phyloP scores from a whole-genome alignment of 2,113 vertebrate genomes.

The Chrysemys picta region DNA sequence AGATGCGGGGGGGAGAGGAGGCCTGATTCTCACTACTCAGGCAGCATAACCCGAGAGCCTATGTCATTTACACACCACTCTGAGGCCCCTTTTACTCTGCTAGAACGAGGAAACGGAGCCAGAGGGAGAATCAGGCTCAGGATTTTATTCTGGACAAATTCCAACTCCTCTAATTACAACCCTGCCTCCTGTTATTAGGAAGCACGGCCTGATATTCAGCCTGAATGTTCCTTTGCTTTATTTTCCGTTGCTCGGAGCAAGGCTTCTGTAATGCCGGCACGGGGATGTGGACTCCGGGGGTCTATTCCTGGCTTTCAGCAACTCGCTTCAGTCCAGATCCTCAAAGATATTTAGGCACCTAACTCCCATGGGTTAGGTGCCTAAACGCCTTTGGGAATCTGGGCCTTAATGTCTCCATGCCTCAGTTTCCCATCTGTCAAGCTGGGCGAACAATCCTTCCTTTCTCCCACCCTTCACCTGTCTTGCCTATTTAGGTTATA shows the following conservation, averaged over 20 bases:
- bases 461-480: background rate
- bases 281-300: background rate
- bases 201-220: background rate
- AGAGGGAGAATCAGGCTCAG: background rate
- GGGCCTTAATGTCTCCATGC: background rate
- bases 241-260: background rate
- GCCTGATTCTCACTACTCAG: background rate
- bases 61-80: background rate
- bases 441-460: background rate
- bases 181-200: background rate
- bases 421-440: background rate
- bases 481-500: background rate
- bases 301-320: background rate
- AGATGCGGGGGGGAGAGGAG: background rate
- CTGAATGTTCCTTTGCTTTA: background rate
- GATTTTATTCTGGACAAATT: background rate
- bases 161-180: background rate
- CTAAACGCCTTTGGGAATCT: background rate
- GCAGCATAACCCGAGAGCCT: background rate
- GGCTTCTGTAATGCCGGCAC: background rate
- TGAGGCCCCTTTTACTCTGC: background rate
- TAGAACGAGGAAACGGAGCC: background rate
- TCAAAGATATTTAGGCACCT: background rate
- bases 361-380: background rate
- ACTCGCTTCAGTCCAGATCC: background rate